Evolutionary conservation across 37 sponge, comb jelly and placozoan species (phyloP).

Genomic region (Lycopodina hypogea): DNA sequence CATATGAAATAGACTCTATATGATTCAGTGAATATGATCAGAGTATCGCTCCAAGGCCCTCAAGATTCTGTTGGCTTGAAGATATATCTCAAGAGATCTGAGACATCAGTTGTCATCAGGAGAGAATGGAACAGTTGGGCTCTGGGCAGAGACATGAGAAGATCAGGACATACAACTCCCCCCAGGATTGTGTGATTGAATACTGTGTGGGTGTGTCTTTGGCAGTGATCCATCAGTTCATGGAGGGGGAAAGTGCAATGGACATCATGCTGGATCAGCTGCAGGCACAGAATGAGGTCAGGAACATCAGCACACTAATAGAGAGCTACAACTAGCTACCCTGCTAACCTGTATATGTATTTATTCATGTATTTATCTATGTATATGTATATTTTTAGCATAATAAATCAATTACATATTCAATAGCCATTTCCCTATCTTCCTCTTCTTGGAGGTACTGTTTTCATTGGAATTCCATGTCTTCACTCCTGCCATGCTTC

Average conservation of each 20-base stretch:
- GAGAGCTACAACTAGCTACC: background rate
- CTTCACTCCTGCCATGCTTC: too few species aligned
- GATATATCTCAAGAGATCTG: conserved; percentile 48
- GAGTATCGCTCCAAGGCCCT: conserved; percentile 82
- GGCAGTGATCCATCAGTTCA: conserved; percentile 54
- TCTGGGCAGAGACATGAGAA: conserved; percentile 67
- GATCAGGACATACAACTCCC: conserved; percentile 85
- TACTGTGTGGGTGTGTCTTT: conserved; percentile 68
- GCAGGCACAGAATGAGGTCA: conserved; percentile 33
- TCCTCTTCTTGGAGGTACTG: too few species aligned
- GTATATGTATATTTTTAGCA: too few species aligned
- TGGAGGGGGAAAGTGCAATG: conserved; percentile 45
- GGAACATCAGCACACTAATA: background rate
- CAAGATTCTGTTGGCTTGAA: conserved; percentile 60
- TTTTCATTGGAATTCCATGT: too few species aligned
- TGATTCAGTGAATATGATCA: too few species aligned
- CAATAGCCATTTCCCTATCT: too few species aligned
- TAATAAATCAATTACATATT: too few species aligned
- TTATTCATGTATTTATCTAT: too few species aligned
- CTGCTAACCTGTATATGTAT: too few species aligned
- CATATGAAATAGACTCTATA: too few species aligned
- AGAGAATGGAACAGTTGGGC: conserved; percentile 69
- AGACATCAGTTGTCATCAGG: conserved; percentile 21
- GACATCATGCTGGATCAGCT: conserved; percentile 37
- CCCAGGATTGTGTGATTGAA: conserved; percentile 85